These are phyloP conservation scores for Sminthurinus aureus DNA, from an alignment of 2,888 invertebrate genomes.

Conservation along the genomic window DNA sequence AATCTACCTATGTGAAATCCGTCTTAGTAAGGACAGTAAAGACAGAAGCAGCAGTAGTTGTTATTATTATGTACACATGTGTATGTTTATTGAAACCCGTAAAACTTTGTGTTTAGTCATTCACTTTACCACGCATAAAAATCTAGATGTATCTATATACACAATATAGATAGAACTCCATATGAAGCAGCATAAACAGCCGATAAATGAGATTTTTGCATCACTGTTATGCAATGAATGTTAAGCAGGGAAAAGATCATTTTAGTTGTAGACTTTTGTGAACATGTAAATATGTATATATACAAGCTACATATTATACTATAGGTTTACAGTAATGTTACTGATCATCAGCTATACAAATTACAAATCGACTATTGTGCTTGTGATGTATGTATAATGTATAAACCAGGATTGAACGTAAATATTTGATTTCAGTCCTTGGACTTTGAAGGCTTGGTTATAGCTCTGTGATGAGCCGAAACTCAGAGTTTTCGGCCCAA, in stretches of 20 bases:
- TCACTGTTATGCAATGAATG: background rate
- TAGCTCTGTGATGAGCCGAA: background rate
- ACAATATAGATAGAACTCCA: too few relatives aligned
- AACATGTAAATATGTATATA: background rate
- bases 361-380: background rate
- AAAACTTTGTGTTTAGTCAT: too few relatives aligned
- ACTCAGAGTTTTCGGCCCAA: background rate
- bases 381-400: background rate
- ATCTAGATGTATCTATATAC: too few relatives aligned
- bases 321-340: background rate
- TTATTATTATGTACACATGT: too few relatives aligned
- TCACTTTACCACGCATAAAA: too few relatives aligned
- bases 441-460: slow-evolving; percentile 8
- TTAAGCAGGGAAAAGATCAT: background rate
- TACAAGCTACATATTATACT: background rate
- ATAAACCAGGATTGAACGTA: background rate
- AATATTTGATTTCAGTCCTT: slow-evolving; percentile 20
- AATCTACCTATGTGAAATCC: too few relatives aligned
- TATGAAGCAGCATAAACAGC: too few relatives aligned
- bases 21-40: too few relatives aligned
- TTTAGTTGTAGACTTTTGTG: background rate
- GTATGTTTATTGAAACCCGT: too few relatives aligned
- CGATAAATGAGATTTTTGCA: too few relatives aligned
- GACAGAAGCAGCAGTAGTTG: too few relatives aligned
- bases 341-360: background rate